These are phyloP conservation scores for Pagrus major DNA, from an alignment of 2,113 vertebrate species.

Conservation along the genomic window DNA sequence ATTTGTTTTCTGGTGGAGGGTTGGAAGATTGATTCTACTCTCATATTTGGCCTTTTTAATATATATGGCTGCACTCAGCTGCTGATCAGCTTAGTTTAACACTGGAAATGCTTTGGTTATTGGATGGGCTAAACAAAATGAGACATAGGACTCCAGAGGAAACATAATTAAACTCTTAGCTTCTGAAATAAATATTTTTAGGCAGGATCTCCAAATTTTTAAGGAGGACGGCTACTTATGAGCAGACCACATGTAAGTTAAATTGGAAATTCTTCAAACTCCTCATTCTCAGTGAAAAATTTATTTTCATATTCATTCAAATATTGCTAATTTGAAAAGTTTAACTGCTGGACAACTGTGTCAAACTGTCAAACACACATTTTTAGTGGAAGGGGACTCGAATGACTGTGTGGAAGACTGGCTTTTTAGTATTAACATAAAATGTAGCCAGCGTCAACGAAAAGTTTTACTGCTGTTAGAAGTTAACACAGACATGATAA, in stretches of 20 bases:
- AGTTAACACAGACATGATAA: constrained; percentile 44
- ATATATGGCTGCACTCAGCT: background rate
- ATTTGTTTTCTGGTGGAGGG: background rate
- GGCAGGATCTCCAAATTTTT: too few species aligned
- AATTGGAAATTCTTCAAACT: background rate
- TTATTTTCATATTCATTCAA: too few species aligned
- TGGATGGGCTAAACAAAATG: background rate
- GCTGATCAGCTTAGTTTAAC: background rate
- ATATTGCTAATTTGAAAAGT: background rate
- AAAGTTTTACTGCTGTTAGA: constrained; percentile 22
- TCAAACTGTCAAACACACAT: background rate
- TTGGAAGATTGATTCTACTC: background rate
- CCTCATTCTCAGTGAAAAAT: background rate
- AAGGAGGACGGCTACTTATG: too few species aligned
- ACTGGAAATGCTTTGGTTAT: background rate
- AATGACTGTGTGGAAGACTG: background rate
- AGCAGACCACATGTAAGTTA: background rate
- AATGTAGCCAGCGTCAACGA: constrained; percentile 18
- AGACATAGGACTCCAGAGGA: too few species aligned
- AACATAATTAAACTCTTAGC: too few species aligned
- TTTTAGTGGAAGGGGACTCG: background rate
- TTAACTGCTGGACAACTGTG: background rate
- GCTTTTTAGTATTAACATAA: background rate
- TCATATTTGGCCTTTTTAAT: background rate
- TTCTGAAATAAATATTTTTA: too few species aligned